phyloP scores from a whole-genome alignment of 23 tunicate species.

The Trididemnum nubilum region DNA sequence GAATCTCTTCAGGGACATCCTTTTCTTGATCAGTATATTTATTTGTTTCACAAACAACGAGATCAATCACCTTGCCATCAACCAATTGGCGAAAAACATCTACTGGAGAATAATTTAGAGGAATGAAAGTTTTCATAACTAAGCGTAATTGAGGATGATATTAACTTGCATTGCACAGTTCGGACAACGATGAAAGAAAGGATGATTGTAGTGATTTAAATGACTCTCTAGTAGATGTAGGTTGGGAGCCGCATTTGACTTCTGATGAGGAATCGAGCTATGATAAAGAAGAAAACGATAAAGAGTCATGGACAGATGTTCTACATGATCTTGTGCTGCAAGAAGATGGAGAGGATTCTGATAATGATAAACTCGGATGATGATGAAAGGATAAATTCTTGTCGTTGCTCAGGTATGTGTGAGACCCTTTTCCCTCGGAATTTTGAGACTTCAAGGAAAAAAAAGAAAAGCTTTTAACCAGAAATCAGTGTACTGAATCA shows the following conservation, averaged over 20 bases:
- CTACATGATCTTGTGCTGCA: slow-evolving; percentile 16
- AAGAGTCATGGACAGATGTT: slow-evolving; percentile 19
- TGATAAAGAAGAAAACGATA: slow-evolving; percentile 26
- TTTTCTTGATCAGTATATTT: too few relatives aligned
- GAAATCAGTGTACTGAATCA: too few relatives aligned
- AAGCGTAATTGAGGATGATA: not conserved
- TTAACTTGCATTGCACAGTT: not conserved
- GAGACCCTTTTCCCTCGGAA: too few relatives aligned
- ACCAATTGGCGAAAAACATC: slow-evolving; percentile 18
- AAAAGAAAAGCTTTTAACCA: too few relatives aligned
- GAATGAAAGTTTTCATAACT: slow-evolving; percentile 16
- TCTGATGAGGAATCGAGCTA: slow-evolving; percentile 33
- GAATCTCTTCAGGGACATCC: slow-evolving; percentile 26
- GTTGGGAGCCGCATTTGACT: slow-evolving; percentile 26
- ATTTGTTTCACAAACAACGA: too few relatives aligned
- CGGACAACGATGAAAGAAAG: not conserved
- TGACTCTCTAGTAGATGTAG: slow-evolving; percentile 33
- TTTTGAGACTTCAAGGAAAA: too few relatives aligned
- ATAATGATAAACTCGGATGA: too few relatives aligned
- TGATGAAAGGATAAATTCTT: too few relatives aligned
- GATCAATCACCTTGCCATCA: slow-evolving; percentile 3
- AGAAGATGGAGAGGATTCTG: slow-evolving; percentile 16
- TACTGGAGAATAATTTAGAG: slow-evolving; percentile 16
- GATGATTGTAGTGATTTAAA: slow-evolving; percentile 18
- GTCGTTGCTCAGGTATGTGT: too few relatives aligned